Conservation (phyloP, 2,888 invertebrate species). For the Criorhina ranunculi region DNA sequence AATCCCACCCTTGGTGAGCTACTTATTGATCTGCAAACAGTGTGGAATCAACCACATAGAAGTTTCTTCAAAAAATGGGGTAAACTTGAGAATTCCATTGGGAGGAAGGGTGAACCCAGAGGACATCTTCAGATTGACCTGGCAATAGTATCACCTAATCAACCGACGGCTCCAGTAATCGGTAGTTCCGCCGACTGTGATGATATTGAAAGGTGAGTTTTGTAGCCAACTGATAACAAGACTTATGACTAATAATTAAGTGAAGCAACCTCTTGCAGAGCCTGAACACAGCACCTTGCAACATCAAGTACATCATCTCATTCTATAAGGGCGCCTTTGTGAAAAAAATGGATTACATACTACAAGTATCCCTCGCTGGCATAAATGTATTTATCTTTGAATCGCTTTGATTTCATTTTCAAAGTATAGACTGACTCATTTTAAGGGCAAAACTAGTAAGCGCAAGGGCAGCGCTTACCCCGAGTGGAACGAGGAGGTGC, state of each 20-base stretch:
- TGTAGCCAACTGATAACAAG: background rate
- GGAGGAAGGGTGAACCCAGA: constrained; percentile 85
- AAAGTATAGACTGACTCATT: constrained; percentile 80
- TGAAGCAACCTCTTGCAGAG: constrained; percentile 80
- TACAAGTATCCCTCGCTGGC: constrained; percentile 82
- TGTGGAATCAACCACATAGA: constrained; percentile 92
- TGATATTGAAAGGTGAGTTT: constrained; percentile 87
- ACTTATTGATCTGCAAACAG: constrained; percentile 88
- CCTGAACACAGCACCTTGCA: constrained; percentile 78
- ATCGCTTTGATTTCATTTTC: constrained; percentile 72
- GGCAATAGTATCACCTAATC: constrained; percentile 89
- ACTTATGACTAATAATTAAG: constrained; percentile 3
- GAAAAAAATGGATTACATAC: constrained; percentile 81
- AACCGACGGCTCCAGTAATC: constrained; percentile 84
- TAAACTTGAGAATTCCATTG: constrained; percentile 88
- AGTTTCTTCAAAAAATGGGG: constrained; percentile 95
- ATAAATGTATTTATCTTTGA: constrained; percentile 78
- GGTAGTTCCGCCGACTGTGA: constrained; percentile 83
- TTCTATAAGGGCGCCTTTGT: constrained; percentile 86
- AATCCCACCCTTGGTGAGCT: constrained; percentile 87
- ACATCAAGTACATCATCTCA: constrained; percentile 86
- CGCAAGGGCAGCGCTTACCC: constrained; percentile 88
- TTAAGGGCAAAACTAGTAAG: constrained; percentile 88
- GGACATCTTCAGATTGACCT: constrained; percentile 94
- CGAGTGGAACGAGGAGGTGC: constrained; percentile 91